Base-by-base conservation (phyloP, 2,888 invertebrate species). In the Diaprepes abbreviatus region DNA sequence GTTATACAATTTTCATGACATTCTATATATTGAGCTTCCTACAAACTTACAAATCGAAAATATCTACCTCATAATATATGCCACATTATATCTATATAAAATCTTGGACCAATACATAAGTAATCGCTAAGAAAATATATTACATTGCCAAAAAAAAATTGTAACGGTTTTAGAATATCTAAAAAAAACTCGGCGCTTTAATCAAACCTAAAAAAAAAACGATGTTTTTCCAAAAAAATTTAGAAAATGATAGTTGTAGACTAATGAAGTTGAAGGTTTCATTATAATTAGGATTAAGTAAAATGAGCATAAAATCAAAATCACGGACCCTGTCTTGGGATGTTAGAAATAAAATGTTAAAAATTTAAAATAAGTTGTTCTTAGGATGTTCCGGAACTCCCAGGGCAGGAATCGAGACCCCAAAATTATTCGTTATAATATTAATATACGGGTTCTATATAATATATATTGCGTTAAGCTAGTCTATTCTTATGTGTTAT, bases 281-380 rank as follows among this genome's bases (percentile, higher is more conserved):
- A 31, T 63, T 54, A 62, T n/a, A 38, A 19, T 64, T 68, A 68
- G 50, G 52, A 54, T 76, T 77, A 75, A 72, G 69, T 68, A 70
- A 82, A 83, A 83, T 83, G 84, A 84, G 84, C 83, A 82, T 76
- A 83, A 83, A 84, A 84, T 84, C 83, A 84, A 84, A 83, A 83
- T 81, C 80, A 78, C 80, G 82, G 74, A 73, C 74, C 81, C 75
- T 80, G 80, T 79, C 82, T 79, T 78, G 79, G 77, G 79, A 79
- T 67, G 79, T 82, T 82, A 82, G 77, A 38, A 59, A 63, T 62
- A 68, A 65, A 65, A 54, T 62, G 48, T 66, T 55, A 66, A 73
- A n/a, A 81, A 82, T 81, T 82, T 83, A 82, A 82, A 78, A 78
- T 82, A 83, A 82, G 81, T 83, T 83, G 83, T 83, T 83, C 80